Conservation (phyloP, 2,113 vertebrate genomes). For the Cricetomys ansorgei region DNA sequence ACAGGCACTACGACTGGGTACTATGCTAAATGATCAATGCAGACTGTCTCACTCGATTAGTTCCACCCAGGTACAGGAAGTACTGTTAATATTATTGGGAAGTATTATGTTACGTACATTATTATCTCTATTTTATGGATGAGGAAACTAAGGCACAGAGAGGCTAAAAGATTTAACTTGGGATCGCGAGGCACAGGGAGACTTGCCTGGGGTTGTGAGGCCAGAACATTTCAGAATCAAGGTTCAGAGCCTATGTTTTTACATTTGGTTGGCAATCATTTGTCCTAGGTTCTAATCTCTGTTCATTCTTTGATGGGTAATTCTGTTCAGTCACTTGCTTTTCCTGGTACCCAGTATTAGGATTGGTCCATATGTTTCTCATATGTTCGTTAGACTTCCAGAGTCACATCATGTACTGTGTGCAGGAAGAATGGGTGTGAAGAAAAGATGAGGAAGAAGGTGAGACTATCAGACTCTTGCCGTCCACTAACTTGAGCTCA, state of each 20-base stretch:
- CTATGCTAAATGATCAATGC: neutral
- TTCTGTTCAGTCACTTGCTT: neutral
- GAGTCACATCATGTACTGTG: neutral
- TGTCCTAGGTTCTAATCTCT: neutral
- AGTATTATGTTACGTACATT: neutral
- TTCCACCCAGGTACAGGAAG: neutral
- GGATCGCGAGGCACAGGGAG: neutral
- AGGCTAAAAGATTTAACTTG: neutral
- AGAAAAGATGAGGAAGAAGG: neutral
- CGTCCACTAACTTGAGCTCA: neutral
- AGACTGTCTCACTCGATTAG: neutral
- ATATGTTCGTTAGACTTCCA: neutral
- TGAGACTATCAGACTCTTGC: neutral
- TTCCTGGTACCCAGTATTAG: neutral
- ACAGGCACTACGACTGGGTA: neutral
- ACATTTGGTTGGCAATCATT: neutral
- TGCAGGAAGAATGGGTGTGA: neutral
- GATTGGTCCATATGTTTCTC: neutral
- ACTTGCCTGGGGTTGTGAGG: neutral
- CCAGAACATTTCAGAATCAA: neutral
- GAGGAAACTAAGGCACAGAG: constrained; percentile 6
- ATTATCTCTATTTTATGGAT: neutral
- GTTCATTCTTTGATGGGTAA: neutral
- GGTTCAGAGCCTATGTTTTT: neutral
- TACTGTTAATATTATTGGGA: neutral